phyloP scores from a whole-genome alignment of 2,888 invertebrate genomes.

The Cephus pulcher region DNA sequence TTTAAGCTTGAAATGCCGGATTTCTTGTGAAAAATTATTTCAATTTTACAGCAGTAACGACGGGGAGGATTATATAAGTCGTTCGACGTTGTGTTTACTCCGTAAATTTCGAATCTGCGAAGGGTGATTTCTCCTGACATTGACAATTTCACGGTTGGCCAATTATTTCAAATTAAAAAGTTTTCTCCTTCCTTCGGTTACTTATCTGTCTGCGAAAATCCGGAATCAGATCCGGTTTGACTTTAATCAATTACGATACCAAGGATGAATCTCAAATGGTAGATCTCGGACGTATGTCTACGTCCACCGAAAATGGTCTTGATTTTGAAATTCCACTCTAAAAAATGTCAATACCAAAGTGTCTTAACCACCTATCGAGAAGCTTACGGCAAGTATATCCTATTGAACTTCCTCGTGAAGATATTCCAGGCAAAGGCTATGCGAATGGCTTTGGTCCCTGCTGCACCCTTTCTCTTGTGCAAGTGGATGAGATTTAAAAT shows the following conservation, averaged over 20 bases:
- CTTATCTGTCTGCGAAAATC: background rate
- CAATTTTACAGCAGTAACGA: background rate
- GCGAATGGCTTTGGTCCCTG: background rate
- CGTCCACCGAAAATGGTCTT: background rate
- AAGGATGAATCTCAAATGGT: background rate
- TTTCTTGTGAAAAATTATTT: background rate
- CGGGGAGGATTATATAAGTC: background rate
- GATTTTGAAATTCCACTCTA: background rate
- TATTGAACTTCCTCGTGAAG: background rate
- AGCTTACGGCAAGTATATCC: background rate
- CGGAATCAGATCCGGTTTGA: background rate
- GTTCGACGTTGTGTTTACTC: background rate
- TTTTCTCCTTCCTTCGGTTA: background rate
- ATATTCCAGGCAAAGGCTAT: background rate
- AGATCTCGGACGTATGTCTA: background rate
- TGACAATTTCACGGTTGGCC: background rate
- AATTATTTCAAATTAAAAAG: background rate
- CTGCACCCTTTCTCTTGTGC: background rate
- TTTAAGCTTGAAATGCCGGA: background rate
- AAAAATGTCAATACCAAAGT: background rate
- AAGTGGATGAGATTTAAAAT: constrained; percentile 28
- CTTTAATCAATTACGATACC: background rate
- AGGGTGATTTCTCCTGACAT: background rate
- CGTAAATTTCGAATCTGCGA: background rate
- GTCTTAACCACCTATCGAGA: background rate